Evolutionary conservation across 2,797 vertebrate species (phyloP).

Genomic region (Notoglanidium macrostoma): DNA sequence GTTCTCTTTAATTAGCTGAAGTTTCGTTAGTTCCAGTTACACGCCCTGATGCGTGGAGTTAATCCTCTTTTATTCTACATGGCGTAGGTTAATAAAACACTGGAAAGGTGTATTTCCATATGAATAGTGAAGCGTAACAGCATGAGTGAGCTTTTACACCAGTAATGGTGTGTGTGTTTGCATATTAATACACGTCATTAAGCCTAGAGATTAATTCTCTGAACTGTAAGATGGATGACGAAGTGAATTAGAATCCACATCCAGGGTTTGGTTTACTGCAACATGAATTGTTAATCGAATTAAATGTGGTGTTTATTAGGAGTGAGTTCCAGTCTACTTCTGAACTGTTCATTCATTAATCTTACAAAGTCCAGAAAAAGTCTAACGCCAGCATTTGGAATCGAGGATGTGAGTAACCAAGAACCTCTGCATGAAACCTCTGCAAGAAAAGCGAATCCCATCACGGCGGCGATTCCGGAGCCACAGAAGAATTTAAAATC

Average conservation of each 20-base stretch:
- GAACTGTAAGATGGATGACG: not conserved
- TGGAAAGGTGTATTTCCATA: not conserved
- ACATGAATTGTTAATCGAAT: not conserved
- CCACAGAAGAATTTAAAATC: too few relatives aligned
- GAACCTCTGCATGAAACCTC: too few relatives aligned
- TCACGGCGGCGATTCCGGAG: too few relatives aligned
- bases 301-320: not conserved
- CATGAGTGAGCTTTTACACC: not conserved
- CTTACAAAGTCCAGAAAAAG: not conserved
- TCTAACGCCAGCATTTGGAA: too few relatives aligned
- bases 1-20: constrained; percentile 3
- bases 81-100: not conserved
- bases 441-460: too few relatives aligned
- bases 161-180: not conserved
- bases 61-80: not conserved
- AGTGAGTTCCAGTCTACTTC: not conserved
- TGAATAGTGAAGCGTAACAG: not conserved
- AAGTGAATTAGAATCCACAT: not conserved
- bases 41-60: not conserved
- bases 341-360: not conserved
- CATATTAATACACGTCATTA: not conserved
- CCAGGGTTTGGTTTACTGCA: not conserved
- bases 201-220: not conserved
- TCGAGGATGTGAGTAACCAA: too few relatives aligned
- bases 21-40: not conserved